Conservation (phyloP, 2,113 vertebrate genomes). For the Ameiurus melas region DNA sequence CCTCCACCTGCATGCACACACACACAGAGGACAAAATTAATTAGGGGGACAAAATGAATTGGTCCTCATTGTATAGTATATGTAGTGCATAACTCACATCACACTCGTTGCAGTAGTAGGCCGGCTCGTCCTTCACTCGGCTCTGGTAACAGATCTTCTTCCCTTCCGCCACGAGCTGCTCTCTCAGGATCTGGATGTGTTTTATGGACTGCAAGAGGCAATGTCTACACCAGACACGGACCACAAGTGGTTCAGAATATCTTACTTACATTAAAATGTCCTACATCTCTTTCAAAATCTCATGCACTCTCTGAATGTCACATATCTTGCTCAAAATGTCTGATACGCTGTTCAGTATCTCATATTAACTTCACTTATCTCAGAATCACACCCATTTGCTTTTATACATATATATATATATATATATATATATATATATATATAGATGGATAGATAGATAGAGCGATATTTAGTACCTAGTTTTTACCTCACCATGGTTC, state of each 20-base stretch:
- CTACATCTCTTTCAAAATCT: not conserved
- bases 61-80: not conserved
- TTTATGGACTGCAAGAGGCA: constrained; percentile 91
- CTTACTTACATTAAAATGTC: not conserved
- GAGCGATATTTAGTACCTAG: not conserved
- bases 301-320: not conserved
- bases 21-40: not conserved
- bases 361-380: not conserved
- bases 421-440: no score
- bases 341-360: not conserved
- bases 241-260: not conserved
- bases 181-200: constrained; percentile 84
- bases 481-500: not conserved
- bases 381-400: not conserved
- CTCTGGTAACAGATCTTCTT: constrained; percentile 91
- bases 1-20: constrained; percentile 80
- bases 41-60: not conserved
- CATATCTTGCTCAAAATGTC: no score
- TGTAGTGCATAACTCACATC: constrained; percentile 74
- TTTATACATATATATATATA: not conserved
- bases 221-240: constrained; percentile 68
- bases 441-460: no score
- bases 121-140: constrained; percentile 87
- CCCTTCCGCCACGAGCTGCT: constrained; percentile 79
- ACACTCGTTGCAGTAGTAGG: constrained; percentile 93